Conservation (phyloP, 92 coral and sea anemone species). For the Porites evermanni region DNA sequence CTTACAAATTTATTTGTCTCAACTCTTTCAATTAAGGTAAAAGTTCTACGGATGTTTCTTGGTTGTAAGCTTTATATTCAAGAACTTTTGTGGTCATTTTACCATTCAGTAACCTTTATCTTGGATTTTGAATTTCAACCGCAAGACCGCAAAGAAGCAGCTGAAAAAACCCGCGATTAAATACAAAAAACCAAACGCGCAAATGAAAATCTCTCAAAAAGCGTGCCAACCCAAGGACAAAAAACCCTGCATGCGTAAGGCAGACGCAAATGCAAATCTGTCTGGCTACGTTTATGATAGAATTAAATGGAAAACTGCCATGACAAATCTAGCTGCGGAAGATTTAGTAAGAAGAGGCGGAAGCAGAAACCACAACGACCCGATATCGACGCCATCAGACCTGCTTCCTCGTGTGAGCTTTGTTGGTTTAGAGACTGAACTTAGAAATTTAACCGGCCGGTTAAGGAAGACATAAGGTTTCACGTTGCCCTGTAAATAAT, state of each 20-base stretch:
- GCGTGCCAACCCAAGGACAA: background rate
- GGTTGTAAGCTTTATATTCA: slow-evolving; percentile 1
- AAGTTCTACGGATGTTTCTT: no score
- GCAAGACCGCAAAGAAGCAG: slow-evolving; percentile 39
- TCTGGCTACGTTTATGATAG: slow-evolving; percentile 19
- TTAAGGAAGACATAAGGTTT: no score
- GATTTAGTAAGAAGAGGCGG: background rate
- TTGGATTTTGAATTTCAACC: slow-evolving; percentile 42
- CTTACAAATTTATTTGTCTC: background rate
- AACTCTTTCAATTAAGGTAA: background rate
- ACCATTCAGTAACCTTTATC: slow-evolving; percentile 25
- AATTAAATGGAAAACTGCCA: slow-evolving; percentile 26
- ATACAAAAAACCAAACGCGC: slow-evolving; percentile 25
- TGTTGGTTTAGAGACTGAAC: no score
- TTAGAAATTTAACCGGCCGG: background rate
- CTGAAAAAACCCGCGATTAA: slow-evolving; percentile 37
- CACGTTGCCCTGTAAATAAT: no score
- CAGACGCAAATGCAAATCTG: background rate
- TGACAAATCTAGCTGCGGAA: slow-evolving; percentile 22
- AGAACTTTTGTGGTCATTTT: slow-evolving; percentile 31
- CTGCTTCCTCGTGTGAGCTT: background rate
- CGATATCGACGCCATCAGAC: background rate
- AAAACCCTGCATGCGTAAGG: background rate
- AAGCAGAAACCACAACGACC: slow-evolving; percentile 20
- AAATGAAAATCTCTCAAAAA: slow-evolving; percentile 15